Evolutionary conservation across 2,888 invertebrate species (phyloP).

Genomic region (Physocephala rufipes): DNA sequence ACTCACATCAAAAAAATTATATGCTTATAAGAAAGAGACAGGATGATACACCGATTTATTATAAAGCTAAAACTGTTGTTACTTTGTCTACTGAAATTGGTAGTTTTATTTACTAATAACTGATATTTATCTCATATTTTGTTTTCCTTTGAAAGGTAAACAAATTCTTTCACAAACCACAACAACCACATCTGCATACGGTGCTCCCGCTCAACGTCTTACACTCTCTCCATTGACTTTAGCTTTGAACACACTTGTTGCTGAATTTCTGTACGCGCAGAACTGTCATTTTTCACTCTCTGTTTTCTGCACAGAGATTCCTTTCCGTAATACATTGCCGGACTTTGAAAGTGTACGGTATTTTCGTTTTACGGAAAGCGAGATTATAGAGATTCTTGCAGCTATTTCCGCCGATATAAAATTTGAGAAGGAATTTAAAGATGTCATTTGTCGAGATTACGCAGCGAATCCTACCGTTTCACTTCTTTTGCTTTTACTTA

Average conservation of each 20-base stretch:
- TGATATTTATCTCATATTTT: too few species aligned
- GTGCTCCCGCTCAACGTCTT: constrained; percentile 48
- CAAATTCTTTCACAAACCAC: constrained; percentile 51
- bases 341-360: constrained; percentile 55
- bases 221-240: constrained; percentile 57
- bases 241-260: constrained; percentile 61
- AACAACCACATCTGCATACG: constrained; percentile 39
- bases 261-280: constrained; percentile 63
- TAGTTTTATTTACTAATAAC: too few species aligned
- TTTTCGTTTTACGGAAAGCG: constrained; percentile 58
- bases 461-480: constrained; percentile 43
- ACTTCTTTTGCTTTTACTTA: constrained; percentile 48
- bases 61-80: not conserved
- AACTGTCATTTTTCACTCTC: constrained; percentile 64
- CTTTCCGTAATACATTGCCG: constrained; percentile 59
- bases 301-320: constrained; percentile 63
- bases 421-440: constrained; percentile 40
- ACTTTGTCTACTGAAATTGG: too few species aligned
- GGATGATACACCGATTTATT: too few species aligned
- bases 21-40: too few species aligned
- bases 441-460: constrained; percentile 46
- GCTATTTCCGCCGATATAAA: constrained; percentile 48
- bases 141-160: constrained; percentile 47
- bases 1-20: not conserved
- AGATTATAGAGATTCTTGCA: constrained; percentile 57